phyloP scores from a whole-genome alignment of 1,140 invertebrate genomes.

The Pseudachorutes palmiensis region DNA sequence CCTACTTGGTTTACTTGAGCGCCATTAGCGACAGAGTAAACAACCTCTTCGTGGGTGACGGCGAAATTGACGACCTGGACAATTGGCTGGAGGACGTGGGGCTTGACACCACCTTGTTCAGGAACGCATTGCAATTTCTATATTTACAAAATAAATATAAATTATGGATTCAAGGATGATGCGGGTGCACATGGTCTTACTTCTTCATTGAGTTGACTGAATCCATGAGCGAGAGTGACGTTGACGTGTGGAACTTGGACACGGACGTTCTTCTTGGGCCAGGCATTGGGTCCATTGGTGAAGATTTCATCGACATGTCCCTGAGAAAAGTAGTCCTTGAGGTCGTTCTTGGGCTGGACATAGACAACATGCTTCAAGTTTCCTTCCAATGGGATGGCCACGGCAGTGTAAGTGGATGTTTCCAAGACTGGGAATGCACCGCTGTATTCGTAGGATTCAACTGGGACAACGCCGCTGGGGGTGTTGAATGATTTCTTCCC shows the following conservation, averaged over 20 bases:
- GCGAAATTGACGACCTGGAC: background rate
- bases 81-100: constrained; percentile 6
- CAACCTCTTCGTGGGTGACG: background rate
- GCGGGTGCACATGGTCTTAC: background rate
- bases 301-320: constrained; percentile 11
- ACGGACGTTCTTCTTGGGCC: constrained; percentile 4
- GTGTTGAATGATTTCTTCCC: constrained; percentile 1
- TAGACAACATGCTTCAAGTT: background rate
- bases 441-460: background rate
- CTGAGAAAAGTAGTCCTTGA: constrained; percentile 3
- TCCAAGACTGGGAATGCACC: constrained; percentile 2
- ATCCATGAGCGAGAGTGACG: background rate
- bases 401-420: background rate
- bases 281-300: background rate
- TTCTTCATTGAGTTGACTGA: background rate
- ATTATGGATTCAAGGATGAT: background rate
- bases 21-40: background rate
- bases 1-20: background rate
- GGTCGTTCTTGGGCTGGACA: background rate
- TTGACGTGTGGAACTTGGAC: constrained; percentile 12
- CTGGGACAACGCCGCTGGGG: background rate
- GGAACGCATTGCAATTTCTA: background rate
- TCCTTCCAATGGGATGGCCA: constrained; percentile 8
- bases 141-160: background rate
- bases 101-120: background rate